phyloP scores from a whole-genome alignment of 2,113 vertebrate species.

The Sylvilagus bachmani region DNA sequence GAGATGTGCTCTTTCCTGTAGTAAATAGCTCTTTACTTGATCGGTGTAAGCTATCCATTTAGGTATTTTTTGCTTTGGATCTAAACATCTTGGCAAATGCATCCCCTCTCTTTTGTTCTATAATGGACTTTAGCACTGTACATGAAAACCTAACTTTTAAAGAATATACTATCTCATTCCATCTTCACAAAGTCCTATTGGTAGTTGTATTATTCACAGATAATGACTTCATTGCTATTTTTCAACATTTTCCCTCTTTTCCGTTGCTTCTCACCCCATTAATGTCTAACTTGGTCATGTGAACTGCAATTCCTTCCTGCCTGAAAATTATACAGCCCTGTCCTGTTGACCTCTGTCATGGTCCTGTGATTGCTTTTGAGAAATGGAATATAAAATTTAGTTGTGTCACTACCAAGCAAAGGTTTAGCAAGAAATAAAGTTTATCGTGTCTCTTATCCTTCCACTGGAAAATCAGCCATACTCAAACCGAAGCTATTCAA shows the following conservation, averaged over 20 bases:
- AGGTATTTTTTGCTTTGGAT: not conserved
- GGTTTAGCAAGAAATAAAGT: not conserved
- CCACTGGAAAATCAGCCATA: not conserved
- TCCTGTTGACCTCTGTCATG: not conserved
- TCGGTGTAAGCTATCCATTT: not conserved
- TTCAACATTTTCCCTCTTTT: not conserved
- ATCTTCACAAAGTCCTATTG: not conserved
- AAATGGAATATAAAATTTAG: not conserved
- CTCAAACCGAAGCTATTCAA: not conserved
- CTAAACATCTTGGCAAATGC: not conserved
- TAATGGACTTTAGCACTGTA: not conserved
- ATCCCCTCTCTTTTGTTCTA: not conserved
- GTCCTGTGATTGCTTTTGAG: not conserved
- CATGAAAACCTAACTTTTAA: constrained; percentile 15
- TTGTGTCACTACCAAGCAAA: not conserved
- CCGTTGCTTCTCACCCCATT: not conserved
- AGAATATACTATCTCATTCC: not conserved
- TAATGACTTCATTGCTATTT: not conserved
- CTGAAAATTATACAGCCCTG: not conserved
- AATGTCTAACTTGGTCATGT: not conserved
- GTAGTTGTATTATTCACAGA: not conserved
- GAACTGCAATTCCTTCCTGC: not conserved
- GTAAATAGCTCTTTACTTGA: not conserved
- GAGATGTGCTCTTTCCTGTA: not conserved
- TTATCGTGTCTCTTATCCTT: not conserved